Evolutionary conservation across 35 echinoderm and acorn worm genomes (phyloP), one percentile per base, ranked within the genome.

Genomic region (Lytechinus variegatus): DNA sequence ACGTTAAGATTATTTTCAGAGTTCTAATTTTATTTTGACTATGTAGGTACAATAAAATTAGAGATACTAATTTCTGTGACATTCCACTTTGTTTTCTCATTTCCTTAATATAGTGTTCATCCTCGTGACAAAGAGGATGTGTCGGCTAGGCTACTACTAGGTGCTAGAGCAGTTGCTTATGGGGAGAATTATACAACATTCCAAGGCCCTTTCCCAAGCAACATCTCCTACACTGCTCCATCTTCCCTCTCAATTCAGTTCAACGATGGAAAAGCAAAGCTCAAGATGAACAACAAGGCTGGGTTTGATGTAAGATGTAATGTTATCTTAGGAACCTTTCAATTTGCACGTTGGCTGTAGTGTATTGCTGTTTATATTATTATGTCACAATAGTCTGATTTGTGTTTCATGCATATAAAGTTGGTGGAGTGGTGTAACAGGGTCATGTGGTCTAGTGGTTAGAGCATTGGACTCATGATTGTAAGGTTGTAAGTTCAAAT

Each of bases 251-350:
- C 9, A 13, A 94, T 97, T 12, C 51, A 89, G 55, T 97, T 93
- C 79, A 91, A 96, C 89, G 10, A 16, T 56, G 91, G 94, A 60
- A 96, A 95, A 29, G 90, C 86, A 6, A 51, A 96, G 13, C 89
- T 97, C 21, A 94, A 87, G 7, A 27, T 96, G 24, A 71, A 89
- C 54, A 92, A 95, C 27, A 86, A 55, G 1, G 8, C 79, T 56
- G 94, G 96, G 53, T 97, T 96, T 95, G 97, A 97, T 91, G 97
- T 97, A 53, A 97, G 97, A 90, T 44, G 52, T 90, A 27, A 88
- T 27, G 27, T 88, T n/a, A n/a, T n/a, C n/a, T n/a, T 44, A 44
- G 33, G 2, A 44, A 44, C 33, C 33, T 44, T 44, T 44, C 33
- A 44, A 44, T 44, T 44, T 44, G 33, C 33, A 44, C 2, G 33